Percentiles rank a stretch among this genome's conserved stretches.
These are phyloP conservation scores for Heliconius melpomene DNA, from an alignment of 1,140 invertebrate genomes.

Conservation along the genomic window DNA sequence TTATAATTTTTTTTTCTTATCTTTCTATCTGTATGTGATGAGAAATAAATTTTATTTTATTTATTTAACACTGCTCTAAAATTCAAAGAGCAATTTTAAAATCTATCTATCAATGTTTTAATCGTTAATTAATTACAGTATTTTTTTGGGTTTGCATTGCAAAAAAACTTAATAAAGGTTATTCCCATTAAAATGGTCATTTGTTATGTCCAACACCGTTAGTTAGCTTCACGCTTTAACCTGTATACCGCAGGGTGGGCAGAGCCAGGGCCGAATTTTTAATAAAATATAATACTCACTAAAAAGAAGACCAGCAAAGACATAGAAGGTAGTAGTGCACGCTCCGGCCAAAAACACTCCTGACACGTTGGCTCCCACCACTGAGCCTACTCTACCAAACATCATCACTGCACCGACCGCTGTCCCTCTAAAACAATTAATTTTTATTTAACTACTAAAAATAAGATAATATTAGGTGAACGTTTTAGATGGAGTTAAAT, in stretches of 20 bases:
- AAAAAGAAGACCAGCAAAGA: conserved; percentile 46
- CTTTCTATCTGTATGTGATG: too few species aligned
- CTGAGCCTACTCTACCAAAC: conserved; percentile 66
- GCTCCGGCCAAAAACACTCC: conserved; percentile 55
- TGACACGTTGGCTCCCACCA: conserved; percentile 60
- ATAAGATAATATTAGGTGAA: background rate
- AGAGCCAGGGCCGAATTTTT: background rate
- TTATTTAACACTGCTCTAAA: too few species aligned
- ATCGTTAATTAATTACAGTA: too few species aligned
- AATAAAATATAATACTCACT: conserved; percentile 15
- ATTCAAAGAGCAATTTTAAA: too few species aligned
- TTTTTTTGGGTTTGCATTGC: too few species aligned
- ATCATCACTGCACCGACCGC: conserved; percentile 68
- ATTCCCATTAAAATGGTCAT: too few species aligned
- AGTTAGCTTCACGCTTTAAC: background rate
- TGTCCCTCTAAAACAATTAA: conserved; percentile 52
- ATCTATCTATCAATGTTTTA: too few species aligned
- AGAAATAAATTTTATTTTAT: too few species aligned
- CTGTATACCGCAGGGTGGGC: background rate
- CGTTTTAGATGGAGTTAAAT: too few species aligned
- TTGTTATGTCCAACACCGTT: too few species aligned
- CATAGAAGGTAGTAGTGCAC: conserved; percentile 61
- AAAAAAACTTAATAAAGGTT: too few species aligned
- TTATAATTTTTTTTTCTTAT: background rate
- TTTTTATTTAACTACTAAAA: background rate